Evolutionary conservation across 2,888 invertebrate species (phyloP).

Genomic region (Hypomecis punctinalis): DNA sequence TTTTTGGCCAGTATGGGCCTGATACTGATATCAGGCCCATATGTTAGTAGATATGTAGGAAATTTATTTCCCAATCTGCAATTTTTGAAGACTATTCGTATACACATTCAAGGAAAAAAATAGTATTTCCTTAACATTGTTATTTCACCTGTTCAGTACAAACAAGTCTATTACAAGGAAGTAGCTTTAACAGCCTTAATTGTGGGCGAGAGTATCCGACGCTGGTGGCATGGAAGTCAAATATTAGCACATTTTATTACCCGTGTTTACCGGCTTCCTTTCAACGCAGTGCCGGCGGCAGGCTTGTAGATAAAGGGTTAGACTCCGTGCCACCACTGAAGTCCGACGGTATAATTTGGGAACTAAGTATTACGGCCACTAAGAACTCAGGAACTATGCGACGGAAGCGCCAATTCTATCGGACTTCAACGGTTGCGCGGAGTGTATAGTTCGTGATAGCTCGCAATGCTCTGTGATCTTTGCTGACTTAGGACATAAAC

Average conservation of each 20-base stretch:
- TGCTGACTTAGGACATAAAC: constrained; percentile 47
- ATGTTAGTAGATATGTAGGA: too few species aligned
- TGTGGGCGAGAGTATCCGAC: constrained; percentile 57
- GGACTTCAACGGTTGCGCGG: too few species aligned
- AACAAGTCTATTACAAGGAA: constrained; percentile 22
- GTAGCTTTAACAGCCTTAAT: constrained; percentile 50
- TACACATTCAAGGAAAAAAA: neutral
- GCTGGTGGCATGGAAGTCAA: constrained; percentile 68
- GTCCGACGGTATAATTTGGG: too few species aligned
- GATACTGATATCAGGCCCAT: too few species aligned
- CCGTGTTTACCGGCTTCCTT: constrained; percentile 70
- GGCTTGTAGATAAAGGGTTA: constrained; percentile 57
- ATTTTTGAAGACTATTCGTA: too few species aligned
- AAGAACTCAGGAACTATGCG: too few species aligned
- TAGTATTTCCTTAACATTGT: neutral
- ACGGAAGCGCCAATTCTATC: too few species aligned
- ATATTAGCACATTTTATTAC: constrained; percentile 77
- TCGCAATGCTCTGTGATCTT: constrained; percentile 46
- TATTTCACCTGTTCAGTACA: constrained; percentile 17
- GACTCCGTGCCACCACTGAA: too few species aligned
- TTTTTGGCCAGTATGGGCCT: too few species aligned
- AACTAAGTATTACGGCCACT: too few species aligned
- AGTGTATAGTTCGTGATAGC: constrained; percentile 30
- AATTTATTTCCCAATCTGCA: too few species aligned
- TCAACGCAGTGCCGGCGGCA: constrained; percentile 61